These are phyloP conservation scores for Harmothoe impar DNA, from an alignment of 2,888 invertebrate species.

Conservation along the genomic window DNA sequence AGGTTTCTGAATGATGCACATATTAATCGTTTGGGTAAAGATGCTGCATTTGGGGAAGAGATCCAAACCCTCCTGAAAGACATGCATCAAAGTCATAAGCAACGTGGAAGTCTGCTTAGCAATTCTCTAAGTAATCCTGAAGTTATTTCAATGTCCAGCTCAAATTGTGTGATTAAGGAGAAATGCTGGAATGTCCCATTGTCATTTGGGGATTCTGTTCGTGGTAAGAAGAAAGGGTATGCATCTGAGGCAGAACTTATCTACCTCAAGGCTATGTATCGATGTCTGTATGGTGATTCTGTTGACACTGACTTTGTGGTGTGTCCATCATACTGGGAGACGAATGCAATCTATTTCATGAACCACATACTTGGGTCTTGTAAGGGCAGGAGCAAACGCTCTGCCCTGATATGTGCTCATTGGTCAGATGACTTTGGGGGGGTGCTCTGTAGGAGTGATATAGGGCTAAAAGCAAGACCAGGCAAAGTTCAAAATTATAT, in stretches of 20 bases:
- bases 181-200: neutral
- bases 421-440: neutral
- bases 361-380: neutral
- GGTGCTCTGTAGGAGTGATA: neutral
- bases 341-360: neutral
- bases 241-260: neutral
- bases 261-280: neutral
- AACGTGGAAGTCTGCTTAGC: neutral
- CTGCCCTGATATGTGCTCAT: too few species aligned
- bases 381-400: too few species aligned
- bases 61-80: neutral
- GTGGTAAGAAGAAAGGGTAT: neutral
- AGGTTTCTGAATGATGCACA: constrained; percentile 60
- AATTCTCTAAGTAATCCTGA: neutral
- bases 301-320: neutral
- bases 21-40: neutral
- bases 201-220: neutral
- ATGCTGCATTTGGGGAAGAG: neutral
- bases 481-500: neutral
- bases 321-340: neutral
- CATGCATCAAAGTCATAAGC: neutral
- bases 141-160: neutral
- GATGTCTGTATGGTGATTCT: neutral
- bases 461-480: too few species aligned
- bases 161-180: neutral